Conservation (phyloP, 2,113 vertebrate genomes). For the Nothoprocta perdicaria region DNA sequence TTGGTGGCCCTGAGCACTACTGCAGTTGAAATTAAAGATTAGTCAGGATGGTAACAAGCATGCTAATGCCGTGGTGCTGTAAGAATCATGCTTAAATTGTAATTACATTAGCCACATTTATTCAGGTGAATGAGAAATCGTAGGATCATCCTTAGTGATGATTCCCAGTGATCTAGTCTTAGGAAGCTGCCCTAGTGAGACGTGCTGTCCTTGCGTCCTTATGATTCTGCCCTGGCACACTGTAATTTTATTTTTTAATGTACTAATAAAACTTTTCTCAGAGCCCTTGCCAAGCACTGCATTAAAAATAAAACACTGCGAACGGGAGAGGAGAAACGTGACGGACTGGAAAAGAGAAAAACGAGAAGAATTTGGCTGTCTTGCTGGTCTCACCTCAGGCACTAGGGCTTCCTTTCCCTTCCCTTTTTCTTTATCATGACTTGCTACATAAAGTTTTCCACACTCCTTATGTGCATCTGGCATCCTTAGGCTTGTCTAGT, state of each 20-base stretch:
- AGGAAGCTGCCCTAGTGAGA: neutral
- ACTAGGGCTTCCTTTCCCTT: neutral
- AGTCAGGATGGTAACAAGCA: neutral
- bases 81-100: neutral
- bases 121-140: neutral
- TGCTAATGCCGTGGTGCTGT: neutral
- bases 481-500: neutral
- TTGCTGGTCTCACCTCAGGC: neutral
- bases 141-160: neutral
- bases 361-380: neutral
- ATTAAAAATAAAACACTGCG: neutral
- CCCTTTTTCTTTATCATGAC: neutral
- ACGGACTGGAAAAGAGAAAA: neutral
- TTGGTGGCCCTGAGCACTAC: neutral
- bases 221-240: neutral
- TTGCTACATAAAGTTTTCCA: neutral
- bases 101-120: neutral
- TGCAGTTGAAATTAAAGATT: constrained; percentile 1
- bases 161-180: neutral
- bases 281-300: neutral
- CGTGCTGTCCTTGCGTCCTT: neutral
- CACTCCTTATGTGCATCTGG: neutral
- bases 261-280: neutral
- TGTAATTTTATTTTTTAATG: constrained; percentile 2
- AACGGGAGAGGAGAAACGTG: neutral